Base-by-base conservation (phyloP, 2,113 vertebrate genomes). In the Noturus placidus region DNA sequence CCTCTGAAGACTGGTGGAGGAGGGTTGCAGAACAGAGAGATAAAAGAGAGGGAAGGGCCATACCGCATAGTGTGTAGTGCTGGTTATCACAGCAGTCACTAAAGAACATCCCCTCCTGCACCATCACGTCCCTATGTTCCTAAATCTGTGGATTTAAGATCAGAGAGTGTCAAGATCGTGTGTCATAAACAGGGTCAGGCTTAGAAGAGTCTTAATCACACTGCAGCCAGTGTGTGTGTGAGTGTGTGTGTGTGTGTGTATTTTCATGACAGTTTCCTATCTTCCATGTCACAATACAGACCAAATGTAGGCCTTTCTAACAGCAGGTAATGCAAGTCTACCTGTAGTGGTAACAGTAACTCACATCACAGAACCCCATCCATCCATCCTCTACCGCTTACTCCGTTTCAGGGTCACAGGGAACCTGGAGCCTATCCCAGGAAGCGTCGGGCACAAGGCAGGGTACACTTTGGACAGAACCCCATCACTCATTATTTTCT, bases 121-220 rank as follows among this genome's bases (percentile, higher is more conserved):
- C 27, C 35, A 19, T 14, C 27, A 30, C 17, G 13, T 9, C 38
- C 57, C 25, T 59, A 38, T 78, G 54, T 85, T 74, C 69, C 69
- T 77, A 46, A 85, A 77, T 63, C 84, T 76, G 70, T 30, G 56
- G 63, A 81, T 81, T 38, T 57, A 27, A 50, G 67, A 85, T 42
- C 14, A 38, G 72, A 86, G 57, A 80, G 35, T 65, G 25, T 65
- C 17, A 76, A 54, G 83, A 88, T 30, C 85, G 42, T 54, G 22
- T 22, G 63, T n/a, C 38, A 56, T 76, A 52, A 89, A 84, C 74
- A 87, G 17, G 63, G 56, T 79, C 42, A 84, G 82, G 3, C 76
- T 56, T 30, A 70, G 13, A 80, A 70, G 83, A n/a, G 76, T 74
- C 76, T 87, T 63, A 87, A 87, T 89, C 85, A 83, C 46, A 35